A percentile compares a stretch with the other conserved stretches of the same genome.
phyloP scores from a whole-genome alignment of 2,888 invertebrate genomes.

The Dione vanillae region DNA sequence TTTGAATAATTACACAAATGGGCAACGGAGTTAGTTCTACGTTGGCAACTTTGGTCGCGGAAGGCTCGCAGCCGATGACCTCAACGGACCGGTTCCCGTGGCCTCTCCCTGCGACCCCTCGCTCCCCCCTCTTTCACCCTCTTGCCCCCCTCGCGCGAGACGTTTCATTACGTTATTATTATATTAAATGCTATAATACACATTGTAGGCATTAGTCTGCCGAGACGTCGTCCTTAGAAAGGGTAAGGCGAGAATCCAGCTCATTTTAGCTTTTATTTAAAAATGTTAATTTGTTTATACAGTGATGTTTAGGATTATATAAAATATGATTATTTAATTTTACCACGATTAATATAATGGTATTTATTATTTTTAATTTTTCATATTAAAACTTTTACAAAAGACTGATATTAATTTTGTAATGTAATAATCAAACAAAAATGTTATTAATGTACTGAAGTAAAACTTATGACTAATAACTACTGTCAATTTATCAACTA shows the following conservation, averaged over 20 bases:
- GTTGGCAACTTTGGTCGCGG: conserved; percentile 78
- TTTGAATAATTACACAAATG: conserved; percentile 68
- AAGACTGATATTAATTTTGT: too few species aligned
- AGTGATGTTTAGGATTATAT: conserved; percentile 66
- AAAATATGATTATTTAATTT: not conserved
- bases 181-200: conserved; percentile 84
- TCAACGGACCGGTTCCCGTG: conserved; percentile 79
- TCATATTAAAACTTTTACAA: too few species aligned
- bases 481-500: too few species aligned
- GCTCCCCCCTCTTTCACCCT: conserved; percentile 55
- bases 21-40: conserved; percentile 59
- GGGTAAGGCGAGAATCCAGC: conserved; percentile 68
- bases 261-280: conserved; percentile 65
- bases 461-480: too few species aligned
- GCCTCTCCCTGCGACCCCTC: conserved; percentile 55
- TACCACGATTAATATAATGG: not conserved
- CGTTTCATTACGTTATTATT: conserved; percentile 85
- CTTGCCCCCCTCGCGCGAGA: conserved; percentile 67
- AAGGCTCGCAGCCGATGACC: conserved; percentile 83
- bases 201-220: conserved; percentile 81
- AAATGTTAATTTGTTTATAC: conserved; percentile 61
- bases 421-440: too few species aligned
- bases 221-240: conserved; percentile 70
- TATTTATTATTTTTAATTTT: not conserved
- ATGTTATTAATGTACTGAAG: too few species aligned